Conservation (phyloP, 2,113 vertebrate species). For the Calidris pugnax region DNA sequence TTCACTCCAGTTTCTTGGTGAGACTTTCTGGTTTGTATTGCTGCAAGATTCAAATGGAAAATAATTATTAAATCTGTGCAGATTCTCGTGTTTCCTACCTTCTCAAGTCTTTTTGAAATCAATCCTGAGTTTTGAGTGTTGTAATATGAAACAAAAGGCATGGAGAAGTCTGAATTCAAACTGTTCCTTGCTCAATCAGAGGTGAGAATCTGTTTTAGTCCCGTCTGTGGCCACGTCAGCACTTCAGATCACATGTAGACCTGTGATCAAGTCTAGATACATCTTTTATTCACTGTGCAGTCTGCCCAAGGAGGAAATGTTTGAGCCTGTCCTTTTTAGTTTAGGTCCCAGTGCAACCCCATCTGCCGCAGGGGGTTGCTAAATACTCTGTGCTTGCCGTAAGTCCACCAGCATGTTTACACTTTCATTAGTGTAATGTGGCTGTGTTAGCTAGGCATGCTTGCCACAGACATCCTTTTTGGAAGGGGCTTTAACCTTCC, state of each 20-base stretch:
- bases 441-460: not conserved
- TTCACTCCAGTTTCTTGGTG: not conserved
- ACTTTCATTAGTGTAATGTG: not conserved
- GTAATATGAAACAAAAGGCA: not conserved
- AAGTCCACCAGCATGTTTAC: not conserved
- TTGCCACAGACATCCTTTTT: not conserved
- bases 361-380: not conserved
- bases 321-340: not conserved
- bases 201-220: not conserved
- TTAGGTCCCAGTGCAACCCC: not conserved
- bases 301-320: not conserved
- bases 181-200: not conserved
- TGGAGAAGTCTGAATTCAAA: not conserved
- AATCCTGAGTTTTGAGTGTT: not conserved
- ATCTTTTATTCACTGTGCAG: not conserved
- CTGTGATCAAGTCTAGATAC: not conserved
- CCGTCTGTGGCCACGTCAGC: accelerated
- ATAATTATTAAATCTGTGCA: not conserved
- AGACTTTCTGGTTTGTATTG: not conserved
- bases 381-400: not conserved
- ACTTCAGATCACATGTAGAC: not conserved
- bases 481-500: not conserved
- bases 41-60: not conserved
- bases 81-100: not conserved
- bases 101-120: not conserved